Evolutionary conservation across 1,140 invertebrate species (phyloP).

Genomic region (Penaeus vannamei): DNA sequence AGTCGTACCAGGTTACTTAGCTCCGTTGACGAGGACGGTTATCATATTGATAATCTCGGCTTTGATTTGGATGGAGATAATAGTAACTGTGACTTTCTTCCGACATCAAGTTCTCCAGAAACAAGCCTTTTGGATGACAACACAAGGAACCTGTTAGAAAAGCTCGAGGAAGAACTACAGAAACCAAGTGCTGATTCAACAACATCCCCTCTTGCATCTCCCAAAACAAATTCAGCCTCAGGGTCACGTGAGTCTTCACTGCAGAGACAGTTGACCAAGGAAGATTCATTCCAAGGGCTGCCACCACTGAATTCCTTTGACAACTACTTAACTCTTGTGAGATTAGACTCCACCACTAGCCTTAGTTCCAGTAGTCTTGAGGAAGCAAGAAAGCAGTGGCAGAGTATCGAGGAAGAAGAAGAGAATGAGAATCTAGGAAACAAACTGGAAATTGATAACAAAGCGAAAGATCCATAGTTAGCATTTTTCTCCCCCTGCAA

Average conservation of each 20-base stretch:
- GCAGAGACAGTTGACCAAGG: slow-evolving; percentile 53
- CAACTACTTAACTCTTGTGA: slow-evolving; percentile 64
- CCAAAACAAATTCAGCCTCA: neutral
- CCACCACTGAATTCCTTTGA: slow-evolving; percentile 62
- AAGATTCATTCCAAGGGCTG: slow-evolving; percentile 67
- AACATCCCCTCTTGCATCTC: neutral
- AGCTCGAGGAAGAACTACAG: slow-evolving; percentile 14
- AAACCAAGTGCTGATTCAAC: neutral
- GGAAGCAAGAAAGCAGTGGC: slow-evolving; percentile 51
- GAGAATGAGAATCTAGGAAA: neutral
- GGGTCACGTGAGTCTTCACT: neutral
- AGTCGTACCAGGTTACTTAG: slow-evolving; percentile 57
- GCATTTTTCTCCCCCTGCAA: neutral
- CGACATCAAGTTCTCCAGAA: neutral
- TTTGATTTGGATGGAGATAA: slow-evolving; percentile 40
- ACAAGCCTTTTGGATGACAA: neutral
- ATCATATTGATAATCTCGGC: slow-evolving; percentile 64
- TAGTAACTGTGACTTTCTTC: slow-evolving; percentile 25
- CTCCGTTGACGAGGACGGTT: slow-evolving; percentile 66
- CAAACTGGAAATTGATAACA: neutral
- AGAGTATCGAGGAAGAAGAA: slow-evolving; percentile 53
- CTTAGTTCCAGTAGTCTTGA: slow-evolving; percentile 49
- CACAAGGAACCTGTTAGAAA: neutral
- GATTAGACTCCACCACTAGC: slow-evolving; percentile 62
- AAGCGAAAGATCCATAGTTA: neutral